A percentile compares a stretch with the other conserved stretches of the same genome.
Conservation (phyloP, 2,888 invertebrate genomes). For the Cantharis rufa region DNA sequence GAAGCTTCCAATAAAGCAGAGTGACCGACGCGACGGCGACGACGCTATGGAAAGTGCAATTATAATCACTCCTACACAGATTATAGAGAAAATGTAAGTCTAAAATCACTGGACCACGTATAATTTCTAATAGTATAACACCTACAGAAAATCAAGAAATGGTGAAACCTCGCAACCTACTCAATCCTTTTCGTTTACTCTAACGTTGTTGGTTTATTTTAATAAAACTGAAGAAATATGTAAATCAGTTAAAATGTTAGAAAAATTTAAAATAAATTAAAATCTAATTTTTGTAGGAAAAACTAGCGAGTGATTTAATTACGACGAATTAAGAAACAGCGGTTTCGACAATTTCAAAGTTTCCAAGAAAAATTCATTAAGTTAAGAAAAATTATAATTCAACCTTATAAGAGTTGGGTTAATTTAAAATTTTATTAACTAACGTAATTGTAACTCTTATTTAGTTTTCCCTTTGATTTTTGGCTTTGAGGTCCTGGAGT, state of each 20-base stretch:
- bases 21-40: too few relatives aligned
- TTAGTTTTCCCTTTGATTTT: not conserved
- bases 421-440: not conserved
- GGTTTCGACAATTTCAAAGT: not conserved
- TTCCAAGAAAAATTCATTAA: not conserved
- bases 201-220: not conserved
- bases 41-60: too few relatives aligned
- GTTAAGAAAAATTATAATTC: not conserved
- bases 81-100: too few relatives aligned
- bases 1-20: too few relatives aligned
- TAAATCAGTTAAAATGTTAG: too few relatives aligned
- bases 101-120: too few relatives aligned
- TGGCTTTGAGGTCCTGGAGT: not conserved
- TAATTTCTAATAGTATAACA: not conserved
- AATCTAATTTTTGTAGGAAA: not conserved
- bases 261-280: not conserved
- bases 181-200: not conserved
- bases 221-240: too few relatives aligned
- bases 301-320: not conserved
- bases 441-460: not conserved
- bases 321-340: not conserved
- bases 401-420: not conserved
- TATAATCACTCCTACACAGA: too few relatives aligned
- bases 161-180: not conserved
- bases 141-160: not conserved